A percentile compares a stretch with the other conserved stretches of the same genome.
Conservation (phyloP, 2,888 invertebrate genomes). For the Maniola hyperantus region DNA sequence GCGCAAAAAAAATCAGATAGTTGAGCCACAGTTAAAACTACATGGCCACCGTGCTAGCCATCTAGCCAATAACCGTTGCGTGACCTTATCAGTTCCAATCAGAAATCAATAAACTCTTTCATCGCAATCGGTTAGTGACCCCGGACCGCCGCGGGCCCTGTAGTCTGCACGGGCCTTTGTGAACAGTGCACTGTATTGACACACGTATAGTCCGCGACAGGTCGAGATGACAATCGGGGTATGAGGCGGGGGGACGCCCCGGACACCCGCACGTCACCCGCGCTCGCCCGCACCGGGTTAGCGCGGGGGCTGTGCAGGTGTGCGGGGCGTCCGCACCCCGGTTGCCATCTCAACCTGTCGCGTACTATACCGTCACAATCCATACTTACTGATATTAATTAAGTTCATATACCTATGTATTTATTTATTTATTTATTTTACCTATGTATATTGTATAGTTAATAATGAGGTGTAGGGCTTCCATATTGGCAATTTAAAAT, state of each 20-base stretch:
- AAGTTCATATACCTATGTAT: background rate
- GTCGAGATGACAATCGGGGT: too few species aligned
- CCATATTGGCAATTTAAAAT: too few species aligned
- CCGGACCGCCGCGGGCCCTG: slow-evolving; percentile 17
- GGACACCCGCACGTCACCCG: too few species aligned
- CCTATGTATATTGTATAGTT: too few species aligned
- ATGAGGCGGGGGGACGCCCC: too few species aligned
- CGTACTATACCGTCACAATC: too few species aligned
- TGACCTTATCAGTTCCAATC: slow-evolving; percentile 9
- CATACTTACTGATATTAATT: slow-evolving; percentile 19
- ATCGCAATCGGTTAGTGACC: slow-evolving; percentile 41
- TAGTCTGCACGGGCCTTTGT: slow-evolving; percentile 9
- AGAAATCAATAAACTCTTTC: slow-evolving; percentile 34
- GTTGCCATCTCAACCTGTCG: too few species aligned
- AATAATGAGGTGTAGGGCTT: too few species aligned
- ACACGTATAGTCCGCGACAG: too few species aligned
- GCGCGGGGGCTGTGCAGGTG: too few species aligned
- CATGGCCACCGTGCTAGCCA: background rate
- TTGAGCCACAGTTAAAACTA: background rate
- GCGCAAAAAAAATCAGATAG: background rate
- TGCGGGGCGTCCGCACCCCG: too few species aligned
- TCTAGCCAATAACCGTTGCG: background rate
- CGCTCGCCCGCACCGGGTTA: too few species aligned
- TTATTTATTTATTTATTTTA: background rate
- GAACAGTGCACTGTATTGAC: slow-evolving; percentile 20